Base-by-base conservation (phyloP, 2,113 vertebrate genomes). In the Peromyscus maniculatus region DNA sequence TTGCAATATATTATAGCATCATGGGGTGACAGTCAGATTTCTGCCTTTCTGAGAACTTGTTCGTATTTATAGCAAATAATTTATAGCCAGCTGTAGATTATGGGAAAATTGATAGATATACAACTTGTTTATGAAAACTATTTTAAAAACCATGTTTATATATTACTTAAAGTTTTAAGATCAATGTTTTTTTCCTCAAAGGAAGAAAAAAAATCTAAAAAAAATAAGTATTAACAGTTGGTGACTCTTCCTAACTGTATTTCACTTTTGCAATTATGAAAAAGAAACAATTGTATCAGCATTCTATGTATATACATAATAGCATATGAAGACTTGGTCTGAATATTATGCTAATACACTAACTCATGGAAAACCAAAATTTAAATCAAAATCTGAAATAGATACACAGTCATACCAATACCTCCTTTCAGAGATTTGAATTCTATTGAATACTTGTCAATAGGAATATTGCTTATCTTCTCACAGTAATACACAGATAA, bases 351-450 rank as follows among this genome's bases (percentile, higher is more conserved):
- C 19, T 72, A 84, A 7, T 86, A 36, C 28, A 59, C 94, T 67
- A 92, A 91, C 49, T 84, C 31, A 4, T 90, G 36, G 55, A 84
- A 95, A 79, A 66, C 46, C 2, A 69, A 89, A 88, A 80, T 89
- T 97, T 62, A 93, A 95, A 77, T 97, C 21, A 78, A 95, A 46
- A 10, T 8, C 21, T 96, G 71, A 96, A 90, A 87, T 2, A 43
- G 7, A 94, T 57, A 16, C 11, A 90, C 5, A 83, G 21, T 31
- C 6, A 89, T 94, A 93, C 52, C 1, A 94, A 91, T 49, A 91
- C 8, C 13, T 93, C 59, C 10, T 95, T 87, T 94, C 64, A 96
- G 74, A 69, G 78, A 87, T 87, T 95, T 84, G 13, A 13, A 66
- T 64, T 78, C 57, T 84, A 26, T 89, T 88, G 83, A 75, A 87